A percentile compares a stretch with the other conserved stretches of the same genome.
Conservation (phyloP, 2,888 invertebrate species). For the Dicycla oo region DNA sequence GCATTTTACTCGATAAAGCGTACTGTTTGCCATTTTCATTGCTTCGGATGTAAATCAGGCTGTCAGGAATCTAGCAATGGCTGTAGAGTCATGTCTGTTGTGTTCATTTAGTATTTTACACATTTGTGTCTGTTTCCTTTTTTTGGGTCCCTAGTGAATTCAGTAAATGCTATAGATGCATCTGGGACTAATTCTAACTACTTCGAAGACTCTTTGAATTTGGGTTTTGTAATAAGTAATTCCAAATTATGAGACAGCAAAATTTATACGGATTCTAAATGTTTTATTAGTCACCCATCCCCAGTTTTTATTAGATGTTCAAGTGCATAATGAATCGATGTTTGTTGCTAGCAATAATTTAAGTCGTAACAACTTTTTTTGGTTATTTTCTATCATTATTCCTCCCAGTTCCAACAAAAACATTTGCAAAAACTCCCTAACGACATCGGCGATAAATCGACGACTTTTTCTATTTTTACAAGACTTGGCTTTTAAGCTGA, state of each 20-base stretch:
- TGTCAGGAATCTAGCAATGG: neutral
- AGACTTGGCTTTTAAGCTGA: conserved; percentile 75
- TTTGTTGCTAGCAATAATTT: conserved; percentile 52
- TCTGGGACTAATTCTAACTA: neutral
- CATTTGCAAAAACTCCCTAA: conserved; percentile 63
- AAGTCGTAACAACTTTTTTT: conserved; percentile 51
- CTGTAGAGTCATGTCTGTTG: neutral
- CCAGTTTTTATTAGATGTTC: conserved; percentile 23
- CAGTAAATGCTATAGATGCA: neutral
- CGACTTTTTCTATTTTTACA: conserved; percentile 71
- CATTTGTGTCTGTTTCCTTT: neutral
- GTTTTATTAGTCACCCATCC: neutral
- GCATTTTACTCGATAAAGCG: neutral
- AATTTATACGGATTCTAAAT: neutral
- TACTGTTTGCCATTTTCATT: conserved; percentile 13
- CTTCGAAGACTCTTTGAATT: neutral
- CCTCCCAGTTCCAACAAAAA: conserved; percentile 60
- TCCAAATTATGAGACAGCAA: neutral
- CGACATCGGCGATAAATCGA: conserved; percentile 73
- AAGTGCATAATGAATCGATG: conserved; percentile 37
- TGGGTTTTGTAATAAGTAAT: neutral
- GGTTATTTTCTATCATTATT: conserved; percentile 59
- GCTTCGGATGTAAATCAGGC: conserved; percentile 12
- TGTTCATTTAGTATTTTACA: neutral
- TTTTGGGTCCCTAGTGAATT: neutral